Evolutionary conservation across 2,113 vertebrate genomes (phyloP).

Genomic region (Okapia johnstoni): DNA sequence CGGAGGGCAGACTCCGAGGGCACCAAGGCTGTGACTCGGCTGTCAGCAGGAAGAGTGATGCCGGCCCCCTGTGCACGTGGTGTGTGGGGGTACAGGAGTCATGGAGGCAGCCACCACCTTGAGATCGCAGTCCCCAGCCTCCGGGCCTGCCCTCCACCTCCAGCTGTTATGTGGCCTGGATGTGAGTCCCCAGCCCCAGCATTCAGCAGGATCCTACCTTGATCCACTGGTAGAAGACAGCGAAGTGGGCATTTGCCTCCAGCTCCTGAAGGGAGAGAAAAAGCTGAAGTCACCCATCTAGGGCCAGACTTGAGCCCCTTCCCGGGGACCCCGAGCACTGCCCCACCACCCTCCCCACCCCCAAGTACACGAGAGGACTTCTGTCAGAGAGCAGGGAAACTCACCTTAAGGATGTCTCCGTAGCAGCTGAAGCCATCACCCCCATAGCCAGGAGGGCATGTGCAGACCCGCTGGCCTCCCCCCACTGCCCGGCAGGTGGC

Average conservation of each 20-base stretch:
- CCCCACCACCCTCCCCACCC: neutral
- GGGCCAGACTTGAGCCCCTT: neutral
- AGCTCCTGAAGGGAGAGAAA: slow-evolving; percentile 84
- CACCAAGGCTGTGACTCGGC: slow-evolving; percentile 86
- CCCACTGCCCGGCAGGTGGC: slow-evolving; percentile 83
- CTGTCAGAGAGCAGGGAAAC: slow-evolving; percentile 19
- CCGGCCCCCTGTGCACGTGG: slow-evolving; percentile 68
- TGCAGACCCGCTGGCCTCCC: slow-evolving; percentile 82
- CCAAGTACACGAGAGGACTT: neutral
- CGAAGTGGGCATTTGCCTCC: slow-evolving; percentile 79
- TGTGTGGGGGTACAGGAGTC: neutral
- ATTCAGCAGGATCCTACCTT: slow-evolving; percentile 79
- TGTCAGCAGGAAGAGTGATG: slow-evolving; percentile 76
- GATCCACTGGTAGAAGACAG: slow-evolving; percentile 79
- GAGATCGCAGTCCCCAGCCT: neutral
- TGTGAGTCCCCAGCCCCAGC: neutral
- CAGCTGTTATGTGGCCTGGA: neutral
- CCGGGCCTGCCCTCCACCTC: neutral
- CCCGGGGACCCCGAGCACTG: neutral
- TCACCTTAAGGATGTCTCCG: slow-evolving; percentile 82
- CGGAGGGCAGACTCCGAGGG: slow-evolving; percentile 81
- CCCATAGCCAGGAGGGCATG: slow-evolving; percentile 81
- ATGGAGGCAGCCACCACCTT: neutral
- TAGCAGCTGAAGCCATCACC: slow-evolving; percentile 91
- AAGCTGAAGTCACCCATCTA: neutral